phyloP scores from a whole-genome alignment of 2,113 vertebrate genomes.

The Dendrocopos noguchii region DNA sequence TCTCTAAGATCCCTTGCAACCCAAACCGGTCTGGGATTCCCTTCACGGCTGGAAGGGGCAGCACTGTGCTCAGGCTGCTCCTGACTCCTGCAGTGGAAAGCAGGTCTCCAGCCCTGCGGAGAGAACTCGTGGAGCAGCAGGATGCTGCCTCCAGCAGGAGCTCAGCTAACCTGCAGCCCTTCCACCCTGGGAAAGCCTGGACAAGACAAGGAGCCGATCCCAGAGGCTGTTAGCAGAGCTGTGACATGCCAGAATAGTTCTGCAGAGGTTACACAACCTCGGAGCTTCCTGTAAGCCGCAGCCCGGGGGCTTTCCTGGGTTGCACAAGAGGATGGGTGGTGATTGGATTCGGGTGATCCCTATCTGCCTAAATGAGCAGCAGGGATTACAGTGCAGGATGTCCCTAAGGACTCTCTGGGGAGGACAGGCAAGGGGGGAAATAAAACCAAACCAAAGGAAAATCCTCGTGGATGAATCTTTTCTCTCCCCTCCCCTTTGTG shows the following conservation, averaged over 20 bases:
- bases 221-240: neutral
- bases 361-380: neutral
- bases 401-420: neutral
- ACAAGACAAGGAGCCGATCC: neutral
- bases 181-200: neutral
- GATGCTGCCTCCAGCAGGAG: neutral
- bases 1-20: no score
- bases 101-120: neutral
- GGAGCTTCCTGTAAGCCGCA: conserved; percentile 18
- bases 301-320: neutral
- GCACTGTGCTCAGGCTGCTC: neutral
- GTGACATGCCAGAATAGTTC: neutral
- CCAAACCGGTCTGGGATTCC: no score
- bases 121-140: neutral
- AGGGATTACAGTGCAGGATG: neutral
- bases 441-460: neutral
- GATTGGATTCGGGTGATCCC: neutral
- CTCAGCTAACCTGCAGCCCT: neutral
- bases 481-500: neutral
- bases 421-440: neutral
- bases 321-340: conserved; percentile 39
- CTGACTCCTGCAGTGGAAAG: neutral
- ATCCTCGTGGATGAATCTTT: neutral
- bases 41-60: neutral
- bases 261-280: neutral